Evolutionary conservation across 92 coral and sea anemone genomes (phyloP), one percentile per base, ranked within the genome.

Genomic region (Hydrozoanthus gracilis): DNA sequence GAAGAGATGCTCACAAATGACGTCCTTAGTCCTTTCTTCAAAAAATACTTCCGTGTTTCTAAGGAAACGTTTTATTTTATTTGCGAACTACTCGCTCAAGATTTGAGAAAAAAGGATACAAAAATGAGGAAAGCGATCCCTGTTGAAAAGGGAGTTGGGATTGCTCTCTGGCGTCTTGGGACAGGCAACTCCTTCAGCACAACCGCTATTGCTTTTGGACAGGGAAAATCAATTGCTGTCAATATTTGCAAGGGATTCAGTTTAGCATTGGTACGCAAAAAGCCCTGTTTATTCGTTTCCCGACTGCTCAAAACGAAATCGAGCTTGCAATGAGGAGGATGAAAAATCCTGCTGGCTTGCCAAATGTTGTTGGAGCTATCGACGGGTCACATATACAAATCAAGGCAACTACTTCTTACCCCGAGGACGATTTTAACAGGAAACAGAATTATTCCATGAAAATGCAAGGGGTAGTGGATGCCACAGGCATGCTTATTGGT

Each of bases 261-360:
- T 27, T 64, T 49, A 7, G 86, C 80, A 10, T 65, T 79, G 27
- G 68, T 87, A 61, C 64, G 78, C 54, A 80, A 54, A 66, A 87
- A 44, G 90, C 58, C 50, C 78, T 51, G 45, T 87, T 87, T 87
- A 79, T 87, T 16, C 50, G 56, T 46, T 87, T 87, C 75, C 90
- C 47, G 71, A 51, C 35, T 4, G 73, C 39, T 87, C 60, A 27
- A 44, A 71, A 77, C 20, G 79, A 87, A 13, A 47, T 87, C 15
- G 71, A 55, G 13, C 75, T 79, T 47, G 90, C 90, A 62, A 79
- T 87, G 51, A 67, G 90, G 64, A 87, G 86, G 72, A 78, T 79
- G 85, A 78, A 87, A 71, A 87, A 84, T 79, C 64, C 78, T 62
- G 90, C 91, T 67, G 91, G 87, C 15, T 82, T 88, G 65, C 87